Base-by-base conservation (phyloP, 1,140 invertebrate species). In the Spodoptera litura region DNA sequence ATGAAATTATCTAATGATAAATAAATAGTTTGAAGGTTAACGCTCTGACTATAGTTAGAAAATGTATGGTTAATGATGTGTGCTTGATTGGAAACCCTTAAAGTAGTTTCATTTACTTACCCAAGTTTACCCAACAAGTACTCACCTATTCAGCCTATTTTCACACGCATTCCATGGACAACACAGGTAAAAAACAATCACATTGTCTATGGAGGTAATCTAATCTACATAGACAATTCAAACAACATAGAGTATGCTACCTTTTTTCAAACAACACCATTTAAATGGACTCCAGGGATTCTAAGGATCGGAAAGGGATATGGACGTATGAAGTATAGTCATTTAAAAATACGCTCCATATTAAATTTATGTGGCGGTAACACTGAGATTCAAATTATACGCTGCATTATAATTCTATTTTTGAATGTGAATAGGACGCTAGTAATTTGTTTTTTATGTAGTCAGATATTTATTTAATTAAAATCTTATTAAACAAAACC, bases 141-240 rank as follows among this genome's bases (percentile, higher is more conserved):
- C 52, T 71, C 56, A 55, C 66, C 4, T 55, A 8, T 38, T 3
- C 52, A 55, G 15, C 15, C 12, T 55, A 55, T 38, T 15, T n/a
- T 12, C 8, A 53, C 49, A 27, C 15, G 8, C 20, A 20, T 5
- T 11, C 44, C 64, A 51, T n/a, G 11, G 38, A 27, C 44, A 70
- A 55, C 27, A 55, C 68, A 71, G 52, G 68, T 35, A 71, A 12
- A 71, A 52, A 56, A 71, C 68, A 71, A 53, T 70, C 68, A 71
- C 27, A 71, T 71, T 56, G 35, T 15, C 44, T 71, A 44, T 44
- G 8, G 38, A 13, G 20, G 52, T 53, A 68, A 68, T 53, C 49
- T 68, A 68, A 68, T 71, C 68, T 71, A 71, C 52, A 71, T 71
- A 35, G 51, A 71, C 52, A 71, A 59, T 35, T 27, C 71, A 73